Evolutionary conservation across 1,140 invertebrate genomes (phyloP), one percentile per base, ranked within the genome.

Genomic region (Aricia agestis): DNA sequence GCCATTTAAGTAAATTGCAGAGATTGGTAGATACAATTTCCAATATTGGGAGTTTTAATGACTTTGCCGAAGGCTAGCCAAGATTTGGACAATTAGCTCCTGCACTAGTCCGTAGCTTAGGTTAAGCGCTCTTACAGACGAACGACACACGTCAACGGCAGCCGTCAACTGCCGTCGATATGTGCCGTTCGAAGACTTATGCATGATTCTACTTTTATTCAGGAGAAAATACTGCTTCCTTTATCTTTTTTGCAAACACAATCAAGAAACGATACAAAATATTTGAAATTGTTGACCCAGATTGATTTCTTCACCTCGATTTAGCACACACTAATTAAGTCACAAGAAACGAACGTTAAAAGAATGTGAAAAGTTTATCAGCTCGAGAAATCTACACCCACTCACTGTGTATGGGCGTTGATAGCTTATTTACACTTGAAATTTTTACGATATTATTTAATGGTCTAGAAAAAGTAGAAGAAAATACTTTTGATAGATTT

Each of bases 321-420:
- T 52, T 13, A 52, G 45, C 45, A 15, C 6, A 15, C 45, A 15
- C 13, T 52, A 52, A 52, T 52, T 52, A 52, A 52, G 45, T 13
- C 45, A 52, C 0, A 52, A 52, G 45, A 52, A 52, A 11, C 45
- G 45, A 52, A 52, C 45, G 45, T 52, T 52, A 52, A 52, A 52
- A 52, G 45, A 52, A 52, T 52, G 45, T 52, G 45, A 52, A 52
- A 52, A 52, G 45, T 52, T 52, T 52, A 52, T 52, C 45, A 52
- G 13, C 11, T 52, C 13, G 45, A 52, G 45, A 52, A 52, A 52
- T 52, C 45, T 52, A 5, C 45, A 52, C 11, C 45, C 13, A 52
- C 41, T 9, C 6, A 42, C 45, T 45, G 42, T 45, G 42, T 45
- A 45, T 45, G 42, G 42, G 42, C 45, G 45, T 52, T 52, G 45